These are phyloP conservation scores for Tipula helvola DNA, from an alignment of 2,888 invertebrate species.

Conservation along the genomic window DNA sequence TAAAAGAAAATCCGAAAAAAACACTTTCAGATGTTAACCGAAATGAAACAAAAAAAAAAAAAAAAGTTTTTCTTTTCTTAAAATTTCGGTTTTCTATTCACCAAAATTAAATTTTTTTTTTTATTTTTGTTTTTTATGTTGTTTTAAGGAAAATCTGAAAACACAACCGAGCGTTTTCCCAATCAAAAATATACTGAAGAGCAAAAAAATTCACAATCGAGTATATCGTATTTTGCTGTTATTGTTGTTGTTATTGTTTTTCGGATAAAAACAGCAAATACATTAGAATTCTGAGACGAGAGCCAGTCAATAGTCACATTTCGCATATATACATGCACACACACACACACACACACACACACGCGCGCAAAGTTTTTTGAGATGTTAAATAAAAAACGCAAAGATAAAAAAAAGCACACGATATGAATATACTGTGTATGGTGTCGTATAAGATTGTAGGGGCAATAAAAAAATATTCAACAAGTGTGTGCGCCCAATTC, in stretches of 20 bases:
- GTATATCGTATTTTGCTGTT: background rate
- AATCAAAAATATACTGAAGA: background rate
- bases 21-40: background rate
- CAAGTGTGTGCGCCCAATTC: background rate
- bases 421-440: background rate
- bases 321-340: background rate
- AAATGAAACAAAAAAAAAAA: background rate
- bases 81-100: background rate
- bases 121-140: background rate
- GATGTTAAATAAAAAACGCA: background rate
- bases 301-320: background rate
- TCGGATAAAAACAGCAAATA: background rate
- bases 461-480: background rate
- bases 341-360: background rate
- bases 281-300: background rate
- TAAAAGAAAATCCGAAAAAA: background rate
- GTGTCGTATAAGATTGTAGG: background rate
- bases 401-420: background rate
- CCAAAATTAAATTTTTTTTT: background rate
- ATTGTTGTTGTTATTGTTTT: background rate
- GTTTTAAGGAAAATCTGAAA: background rate
- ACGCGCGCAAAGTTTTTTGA: background rate
- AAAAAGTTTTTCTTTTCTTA: background rate
- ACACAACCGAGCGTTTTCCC: slow-evolving; percentile 6
- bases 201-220: background rate